Evolutionary conservation across 2,888 invertebrate species (phyloP).

Genomic region (Acholoe squamosa): DNA sequence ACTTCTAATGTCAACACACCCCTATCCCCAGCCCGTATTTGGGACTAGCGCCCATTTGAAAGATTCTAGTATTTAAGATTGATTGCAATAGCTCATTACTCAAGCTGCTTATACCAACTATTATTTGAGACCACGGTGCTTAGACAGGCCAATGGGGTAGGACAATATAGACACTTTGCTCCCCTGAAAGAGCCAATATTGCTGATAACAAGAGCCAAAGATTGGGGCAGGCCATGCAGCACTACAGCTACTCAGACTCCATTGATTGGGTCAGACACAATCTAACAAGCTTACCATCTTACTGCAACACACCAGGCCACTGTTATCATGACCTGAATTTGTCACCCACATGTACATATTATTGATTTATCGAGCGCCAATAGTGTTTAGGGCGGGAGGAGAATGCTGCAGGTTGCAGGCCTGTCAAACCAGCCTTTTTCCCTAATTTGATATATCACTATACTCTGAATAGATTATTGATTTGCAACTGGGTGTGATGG

Average conservation of each 20-base stretch:
- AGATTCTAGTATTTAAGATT: too few relatives aligned
- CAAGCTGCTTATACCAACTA: too few relatives aligned
- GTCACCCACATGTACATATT: slow-evolving; percentile 20
- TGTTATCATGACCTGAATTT: slow-evolving; percentile 31
- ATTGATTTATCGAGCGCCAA: slow-evolving; percentile 24
- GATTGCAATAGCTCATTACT: too few relatives aligned
- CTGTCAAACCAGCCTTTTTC: neutral
- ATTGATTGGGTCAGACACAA: slow-evolving; percentile 6
- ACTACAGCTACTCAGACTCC: neutral
- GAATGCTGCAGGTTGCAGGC: neutral
- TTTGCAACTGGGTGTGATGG: neutral
- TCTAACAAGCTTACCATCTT: slow-evolving; percentile 11
- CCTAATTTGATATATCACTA: slow-evolving; percentile 17
- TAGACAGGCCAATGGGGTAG: too few relatives aligned
- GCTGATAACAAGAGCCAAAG: neutral
- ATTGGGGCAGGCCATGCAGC: neutral
- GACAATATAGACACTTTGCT: too few relatives aligned
- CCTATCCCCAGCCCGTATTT: too few relatives aligned
- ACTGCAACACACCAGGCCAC: neutral
- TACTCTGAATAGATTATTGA: slow-evolving; percentile 7
- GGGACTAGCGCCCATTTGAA: too few relatives aligned
- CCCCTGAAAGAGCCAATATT: too few relatives aligned
- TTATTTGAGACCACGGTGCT: too few relatives aligned
- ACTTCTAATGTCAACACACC: too few relatives aligned
- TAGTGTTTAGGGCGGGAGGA: neutral